Conservation (phyloP, 2,888 invertebrate species). For the Drosophila melanosoma region DNA sequence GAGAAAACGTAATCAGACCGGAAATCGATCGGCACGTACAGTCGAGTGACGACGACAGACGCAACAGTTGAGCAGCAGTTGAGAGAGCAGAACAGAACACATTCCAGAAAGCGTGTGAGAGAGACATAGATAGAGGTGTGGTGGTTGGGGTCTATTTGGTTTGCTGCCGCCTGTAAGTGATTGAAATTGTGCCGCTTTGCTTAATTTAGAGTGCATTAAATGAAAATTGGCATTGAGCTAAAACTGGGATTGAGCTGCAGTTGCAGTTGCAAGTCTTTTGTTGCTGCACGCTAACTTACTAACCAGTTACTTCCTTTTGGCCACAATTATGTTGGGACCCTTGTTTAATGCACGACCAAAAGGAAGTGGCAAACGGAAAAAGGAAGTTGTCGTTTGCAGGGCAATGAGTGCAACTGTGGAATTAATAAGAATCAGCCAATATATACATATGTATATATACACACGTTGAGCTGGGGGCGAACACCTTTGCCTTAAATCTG, state of each 20-base stretch:
- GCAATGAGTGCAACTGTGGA: constrained; percentile 26
- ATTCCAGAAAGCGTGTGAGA: constrained; percentile 5
- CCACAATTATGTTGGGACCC: constrained; percentile 48
- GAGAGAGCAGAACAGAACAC: constrained; percentile 3
- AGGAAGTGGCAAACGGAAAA: constrained; percentile 67
- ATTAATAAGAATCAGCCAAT: constrained; percentile 20
- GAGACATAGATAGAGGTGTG: not conserved
- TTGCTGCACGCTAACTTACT: constrained; percentile 30
- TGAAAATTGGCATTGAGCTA: constrained; percentile 39
- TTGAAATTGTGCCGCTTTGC: constrained; percentile 42
- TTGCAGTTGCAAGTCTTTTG: constrained; percentile 3
- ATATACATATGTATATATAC: not conserved
- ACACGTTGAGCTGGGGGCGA: constrained; percentile 28
- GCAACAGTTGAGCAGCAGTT: constrained; percentile 43
- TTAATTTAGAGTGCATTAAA: constrained; percentile 18
- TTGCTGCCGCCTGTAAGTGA: constrained; percentile 22
- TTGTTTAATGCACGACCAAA: constrained; percentile 22
- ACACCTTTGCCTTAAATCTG: constrained; percentile 59
- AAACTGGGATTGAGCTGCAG: constrained; percentile 19
- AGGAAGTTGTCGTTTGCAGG: constrained; percentile 61
- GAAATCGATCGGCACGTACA: constrained; percentile 82
- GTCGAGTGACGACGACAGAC: constrained; percentile 25
- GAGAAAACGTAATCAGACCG: constrained; percentile 80
- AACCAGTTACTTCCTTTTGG: constrained; percentile 61
- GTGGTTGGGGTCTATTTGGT: constrained; percentile 1